Base-by-base conservation (phyloP, 2,888 invertebrate genomes). In the Dinocampus coccinellae region DNA sequence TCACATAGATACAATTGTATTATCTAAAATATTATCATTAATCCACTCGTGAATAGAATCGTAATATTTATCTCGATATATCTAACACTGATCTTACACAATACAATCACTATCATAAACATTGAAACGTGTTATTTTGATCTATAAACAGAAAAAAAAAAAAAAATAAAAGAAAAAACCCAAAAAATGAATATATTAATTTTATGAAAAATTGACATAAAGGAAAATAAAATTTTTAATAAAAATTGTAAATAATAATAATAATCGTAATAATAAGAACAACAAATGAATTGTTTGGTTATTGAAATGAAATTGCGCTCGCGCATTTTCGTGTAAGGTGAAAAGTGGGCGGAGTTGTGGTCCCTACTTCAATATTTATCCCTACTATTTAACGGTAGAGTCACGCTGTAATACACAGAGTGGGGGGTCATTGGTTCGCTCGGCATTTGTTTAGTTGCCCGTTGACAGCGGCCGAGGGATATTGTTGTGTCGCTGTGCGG, bases 371-470 rank as follows among this genome's bases (percentile, higher is more conserved):
- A 33, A 29, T 29, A 10, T 16, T 62, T 24, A 7, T 47, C 72
- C 69, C 39, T 73, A 7, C 34, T 58, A 33, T 52, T 62, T 69
- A 36, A 34, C 69, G 33, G 3, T 72, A 75, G 64, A 76, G 80
- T 81, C 82, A 81, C 79, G 82, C 81, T 78, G 81, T 77, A 73
- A 73, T 33, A 73, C 22, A 73, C 36, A 55, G 68, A 73, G 81
- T n/a, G 85, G 86, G 79, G 85, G 85, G 52, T 60, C 57, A 81
- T 81, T 83, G 84, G 84, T 84, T 81, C 80, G 81, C 82, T 79
- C 72, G 73, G 80, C 78, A 80, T 82, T 84, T 85, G 83, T 85
- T 87, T 85, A 87, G 87, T 87, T 85, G 85, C 83, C 83, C 85
- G 87, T 84, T 85, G 86, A 86, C 84, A 85, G 85, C 86, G 85